A percentile compares a stretch with the other conserved stretches of the same genome.
Evolutionary conservation across 2,113 vertebrate species (phyloP).

Genomic region (Phrynocephalus versicolor): DNA sequence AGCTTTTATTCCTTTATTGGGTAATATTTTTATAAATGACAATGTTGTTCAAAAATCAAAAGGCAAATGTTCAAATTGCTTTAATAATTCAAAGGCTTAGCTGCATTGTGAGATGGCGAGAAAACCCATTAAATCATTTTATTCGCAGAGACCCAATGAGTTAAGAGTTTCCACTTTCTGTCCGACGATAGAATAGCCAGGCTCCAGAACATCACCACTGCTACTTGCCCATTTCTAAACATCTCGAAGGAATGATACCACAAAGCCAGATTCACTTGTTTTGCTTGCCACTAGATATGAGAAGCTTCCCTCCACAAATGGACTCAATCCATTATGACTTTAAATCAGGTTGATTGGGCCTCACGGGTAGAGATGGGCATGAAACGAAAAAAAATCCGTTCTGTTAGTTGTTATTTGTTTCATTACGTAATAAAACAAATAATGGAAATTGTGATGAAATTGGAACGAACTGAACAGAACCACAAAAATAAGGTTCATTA

Average conservation of each 20-base stretch:
- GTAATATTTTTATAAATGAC: constrained; percentile 44
- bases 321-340: neutral
- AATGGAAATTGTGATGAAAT: no score
- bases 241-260: neutral
- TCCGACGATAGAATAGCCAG: neutral
- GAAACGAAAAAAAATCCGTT: no score
- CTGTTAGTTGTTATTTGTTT: no score
- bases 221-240: neutral
- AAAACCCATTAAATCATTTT: no score
- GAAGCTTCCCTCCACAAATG: neutral
- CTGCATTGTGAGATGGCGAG: constrained; percentile 29
- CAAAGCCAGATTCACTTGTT: neutral
- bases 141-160: no score
- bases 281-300: neutral
- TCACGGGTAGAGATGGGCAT: no score
- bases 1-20: constrained; percentile 46
- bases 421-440: no score
- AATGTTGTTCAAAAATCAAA: constrained; percentile 47
- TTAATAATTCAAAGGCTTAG: constrained; percentile 54
- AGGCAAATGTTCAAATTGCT: constrained; percentile 40
- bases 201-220: neutral
- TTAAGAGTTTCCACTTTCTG: neutral
- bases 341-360: neutral
- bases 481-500: no score
- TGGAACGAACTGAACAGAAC: no score